These are phyloP conservation scores for Paradisaea rubra DNA, from an alignment of 2,113 vertebrate genomes.

Conservation along the genomic window DNA sequence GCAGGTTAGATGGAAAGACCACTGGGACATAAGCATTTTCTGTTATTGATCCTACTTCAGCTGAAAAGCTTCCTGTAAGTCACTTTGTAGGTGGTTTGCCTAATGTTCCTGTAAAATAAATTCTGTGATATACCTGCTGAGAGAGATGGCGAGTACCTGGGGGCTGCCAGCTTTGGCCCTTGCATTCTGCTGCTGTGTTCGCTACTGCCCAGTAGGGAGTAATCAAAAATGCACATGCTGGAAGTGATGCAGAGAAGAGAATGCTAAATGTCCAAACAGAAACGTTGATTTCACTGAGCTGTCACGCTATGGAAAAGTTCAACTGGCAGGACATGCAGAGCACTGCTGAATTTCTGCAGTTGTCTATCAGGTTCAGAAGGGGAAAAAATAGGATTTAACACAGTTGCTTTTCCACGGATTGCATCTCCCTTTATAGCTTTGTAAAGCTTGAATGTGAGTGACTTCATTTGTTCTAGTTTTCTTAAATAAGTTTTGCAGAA, in stretches of 20 bases:
- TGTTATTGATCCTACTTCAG: background rate
- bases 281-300: background rate
- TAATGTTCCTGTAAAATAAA: background rate
- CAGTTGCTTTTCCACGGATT: background rate
- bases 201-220: background rate
- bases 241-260: background rate
- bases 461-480: background rate
- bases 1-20: background rate
- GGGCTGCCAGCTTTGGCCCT: background rate
- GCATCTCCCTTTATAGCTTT: background rate
- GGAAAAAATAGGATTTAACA: background rate
- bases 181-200: background rate
- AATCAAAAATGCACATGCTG: background rate
- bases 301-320: background rate
- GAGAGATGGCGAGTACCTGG: background rate
- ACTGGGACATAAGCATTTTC: background rate
- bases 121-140: background rate
- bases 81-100: background rate
- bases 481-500: background rate
- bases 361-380: background rate
- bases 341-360: background rate
- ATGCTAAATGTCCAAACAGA: background rate
- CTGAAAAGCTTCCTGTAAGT: background rate
- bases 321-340: background rate
- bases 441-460: background rate